Conservation (phyloP, 2,113 vertebrate species). For the Centropus bengalensis region DNA sequence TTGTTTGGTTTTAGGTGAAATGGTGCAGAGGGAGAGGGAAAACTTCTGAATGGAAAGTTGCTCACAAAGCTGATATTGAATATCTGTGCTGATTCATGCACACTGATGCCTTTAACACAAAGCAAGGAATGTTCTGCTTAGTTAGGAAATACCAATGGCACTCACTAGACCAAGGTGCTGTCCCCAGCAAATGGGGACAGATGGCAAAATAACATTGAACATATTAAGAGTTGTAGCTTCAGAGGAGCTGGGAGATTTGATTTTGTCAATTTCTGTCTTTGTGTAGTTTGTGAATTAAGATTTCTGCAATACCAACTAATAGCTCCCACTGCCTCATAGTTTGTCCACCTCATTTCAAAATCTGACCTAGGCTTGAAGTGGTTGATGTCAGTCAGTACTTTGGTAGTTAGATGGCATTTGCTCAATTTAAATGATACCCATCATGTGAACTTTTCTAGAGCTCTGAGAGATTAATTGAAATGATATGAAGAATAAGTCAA, state of each 20-base stretch:
- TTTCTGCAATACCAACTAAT: slow-evolving; percentile 25
- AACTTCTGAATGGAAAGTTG: neutral
- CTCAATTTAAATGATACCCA: slow-evolving; percentile 66
- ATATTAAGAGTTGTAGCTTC: neutral
- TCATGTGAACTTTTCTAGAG: slow-evolving; percentile 61
- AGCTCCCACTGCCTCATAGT: neutral
- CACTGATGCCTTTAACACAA: neutral
- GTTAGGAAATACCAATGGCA: neutral
- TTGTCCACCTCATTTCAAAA: slow-evolving; percentile 25
- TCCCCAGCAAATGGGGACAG: neutral
- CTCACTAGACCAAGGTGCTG: neutral
- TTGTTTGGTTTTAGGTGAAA: neutral
- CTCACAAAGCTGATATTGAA: neutral
- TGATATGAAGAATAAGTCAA: slow-evolving; percentile 70
- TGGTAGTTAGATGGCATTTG: slow-evolving; percentile 67
- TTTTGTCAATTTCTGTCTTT: neutral
- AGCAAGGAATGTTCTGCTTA: neutral
- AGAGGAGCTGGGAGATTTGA: neutral
- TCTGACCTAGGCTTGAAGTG: neutral
- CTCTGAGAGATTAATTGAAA: slow-evolving; percentile 75
- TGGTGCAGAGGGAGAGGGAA: rapidly evolving
- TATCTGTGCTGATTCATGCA: neutral
- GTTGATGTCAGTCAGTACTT: slow-evolving; percentile 45
- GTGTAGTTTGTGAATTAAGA: neutral
- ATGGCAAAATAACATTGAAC: neutral